Base-by-base conservation (phyloP, 2,113 vertebrate genomes). In the Candoia aspera region DNA sequence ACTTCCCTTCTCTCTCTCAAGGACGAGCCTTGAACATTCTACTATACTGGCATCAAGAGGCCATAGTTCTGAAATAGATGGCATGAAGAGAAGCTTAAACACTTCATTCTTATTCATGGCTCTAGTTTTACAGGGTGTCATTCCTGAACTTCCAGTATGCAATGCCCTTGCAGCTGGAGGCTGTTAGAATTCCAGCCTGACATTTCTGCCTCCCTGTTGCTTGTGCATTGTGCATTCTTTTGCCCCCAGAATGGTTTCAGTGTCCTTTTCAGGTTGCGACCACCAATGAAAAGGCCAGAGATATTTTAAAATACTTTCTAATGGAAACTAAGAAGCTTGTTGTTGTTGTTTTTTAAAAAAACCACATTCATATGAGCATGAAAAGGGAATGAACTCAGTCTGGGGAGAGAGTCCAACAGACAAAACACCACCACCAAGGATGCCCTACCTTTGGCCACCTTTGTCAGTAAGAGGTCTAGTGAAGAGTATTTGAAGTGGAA, bases 31-130 rank as follows among this genome's bases (percentile, higher is more conserved):
- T 95, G 94, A 93, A 95, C 95, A 94, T 94, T 84, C 95, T 90
- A 91, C 96, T 95, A 95, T 94, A 89, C 92, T 95, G 89, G 89
- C 95, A 95, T 96, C 96, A 95, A 95, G 93, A 49, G 92, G 91
- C 92, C 64, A 94, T 96, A 96, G 96, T 97, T 96, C 95, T 95
- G 95, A 95, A 96, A 93, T 37, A 92, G 95, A 95, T 95, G 87
- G 95, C 95, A 90, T 91, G 95, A 96, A 96, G 92, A 33, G 96
- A 93, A 95, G 92, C 92, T 93, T 93, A 95, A 96, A 17, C 95
- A 96, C 95, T 95, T 92, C 0, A 57, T 89, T 95, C 95, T 95
- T 95, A 94, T 97, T 97, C 96, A 94, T 1, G n/a, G 92, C 93
- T 95, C 92, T 92, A 79, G 96, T 93, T 96, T 96, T 96, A 96